phyloP scores from a whole-genome alignment of 2,888 invertebrate species.

The Spilarctia lutea region DNA sequence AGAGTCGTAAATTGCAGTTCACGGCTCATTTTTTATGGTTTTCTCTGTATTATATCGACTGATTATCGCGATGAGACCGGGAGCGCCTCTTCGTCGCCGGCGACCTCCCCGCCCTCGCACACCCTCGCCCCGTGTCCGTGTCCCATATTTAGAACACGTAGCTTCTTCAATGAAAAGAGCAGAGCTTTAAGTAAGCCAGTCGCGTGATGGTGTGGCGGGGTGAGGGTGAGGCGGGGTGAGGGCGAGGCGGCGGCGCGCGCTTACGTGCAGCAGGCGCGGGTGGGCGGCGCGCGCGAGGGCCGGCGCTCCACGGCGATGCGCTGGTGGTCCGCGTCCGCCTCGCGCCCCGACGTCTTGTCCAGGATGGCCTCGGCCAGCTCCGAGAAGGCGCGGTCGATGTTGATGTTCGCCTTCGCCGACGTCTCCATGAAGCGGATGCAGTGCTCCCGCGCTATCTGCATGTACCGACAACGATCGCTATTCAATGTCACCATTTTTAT shows the following conservation, averaged over 20 bases:
- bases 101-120: not conserved
- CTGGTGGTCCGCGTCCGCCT: conserved; percentile 88
- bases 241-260: conserved; percentile 18
- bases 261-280: conserved; percentile 83
- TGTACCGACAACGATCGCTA: not conserved
- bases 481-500: not conserved
- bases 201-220: too few relatives aligned
- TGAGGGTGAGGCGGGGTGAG: not conserved
- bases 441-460: conserved; percentile 97
- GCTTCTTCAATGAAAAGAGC: too few relatives aligned
- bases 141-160: too few relatives aligned
- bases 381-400: conserved; percentile 98
- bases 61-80: not conserved
- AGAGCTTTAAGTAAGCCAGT: too few relatives aligned
- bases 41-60: not conserved
- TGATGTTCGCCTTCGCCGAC: conserved; percentile 98
- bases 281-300: conserved; percentile 87
- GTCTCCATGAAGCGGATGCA: conserved; percentile 99
- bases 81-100: not conserved
- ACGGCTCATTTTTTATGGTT: conserved; percentile 1
- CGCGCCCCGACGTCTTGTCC: conserved; percentile 95
- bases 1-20: not conserved
- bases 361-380: conserved; percentile 98
- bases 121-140: too few relatives aligned
- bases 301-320: conserved; percentile 90